Conservation (phyloP, 1,140 invertebrate genomes). For the Araneus ventricosus region DNA sequence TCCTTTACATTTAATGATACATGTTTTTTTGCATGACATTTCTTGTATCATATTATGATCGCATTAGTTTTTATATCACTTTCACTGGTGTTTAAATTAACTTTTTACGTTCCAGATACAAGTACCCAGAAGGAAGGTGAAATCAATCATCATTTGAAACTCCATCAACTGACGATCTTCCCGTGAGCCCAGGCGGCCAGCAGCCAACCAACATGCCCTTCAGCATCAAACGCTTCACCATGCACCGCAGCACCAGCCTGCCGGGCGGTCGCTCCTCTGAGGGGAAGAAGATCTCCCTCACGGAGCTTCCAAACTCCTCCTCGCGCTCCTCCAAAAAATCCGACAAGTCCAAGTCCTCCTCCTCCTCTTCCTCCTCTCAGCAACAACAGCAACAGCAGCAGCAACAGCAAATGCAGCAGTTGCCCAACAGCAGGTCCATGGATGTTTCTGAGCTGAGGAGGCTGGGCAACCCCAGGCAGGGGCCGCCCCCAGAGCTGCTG, state of each 20-base stretch:
- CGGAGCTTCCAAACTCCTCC: slow-evolving; percentile 45
- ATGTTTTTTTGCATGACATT: too few species aligned
- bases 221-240: slow-evolving; percentile 74
- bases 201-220: slow-evolving; percentile 64
- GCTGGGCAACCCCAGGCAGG: slow-evolving; percentile 62
- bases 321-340: slow-evolving; percentile 46
- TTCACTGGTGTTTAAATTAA: background rate
- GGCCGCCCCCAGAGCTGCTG: slow-evolving; percentile 62
- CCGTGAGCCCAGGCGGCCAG: background rate
- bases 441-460: slow-evolving; percentile 68
- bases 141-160: background rate
- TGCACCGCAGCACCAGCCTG: slow-evolving; percentile 72
- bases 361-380: background rate
- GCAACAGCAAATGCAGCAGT: slow-evolving; percentile 12
- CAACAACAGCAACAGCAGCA: slow-evolving; percentile 20
- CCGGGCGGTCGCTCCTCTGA: slow-evolving; percentile 63
- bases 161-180: background rate
- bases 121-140: background rate
- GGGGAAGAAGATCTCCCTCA: slow-evolving; percentile 69
- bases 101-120: background rate
- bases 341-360: slow-evolving; percentile 35
- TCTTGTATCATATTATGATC: too few species aligned
- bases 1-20: too few species aligned
- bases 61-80: too few species aligned
- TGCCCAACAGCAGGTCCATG: slow-evolving; percentile 69